phyloP scores from a whole-genome alignment of 2,888 invertebrate genomes.

The Heteromurus nitidus region DNA sequence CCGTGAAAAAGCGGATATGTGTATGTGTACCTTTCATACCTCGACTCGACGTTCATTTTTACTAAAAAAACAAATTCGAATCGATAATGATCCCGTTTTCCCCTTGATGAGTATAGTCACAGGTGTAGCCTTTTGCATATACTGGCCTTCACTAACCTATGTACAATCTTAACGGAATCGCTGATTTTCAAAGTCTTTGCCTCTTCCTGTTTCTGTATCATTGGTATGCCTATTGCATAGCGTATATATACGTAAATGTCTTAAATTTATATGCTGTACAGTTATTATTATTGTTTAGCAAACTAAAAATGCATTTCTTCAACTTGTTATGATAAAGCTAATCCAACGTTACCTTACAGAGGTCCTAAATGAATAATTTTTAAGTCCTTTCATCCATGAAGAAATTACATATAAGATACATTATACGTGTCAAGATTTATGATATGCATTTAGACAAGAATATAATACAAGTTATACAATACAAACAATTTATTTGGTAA shows the following conservation, averaged over 20 bases:
- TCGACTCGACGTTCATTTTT: no score
- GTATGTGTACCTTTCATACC: no score
- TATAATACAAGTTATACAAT: constrained; percentile 29
- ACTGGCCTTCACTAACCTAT: constrained; percentile 37
- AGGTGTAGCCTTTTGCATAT: constrained; percentile 4
- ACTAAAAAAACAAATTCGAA: no score
- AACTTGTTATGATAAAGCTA: neutral
- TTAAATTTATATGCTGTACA: neutral
- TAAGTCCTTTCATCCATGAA: constrained; percentile 67
- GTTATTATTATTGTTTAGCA: neutral
- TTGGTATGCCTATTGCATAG: constrained; percentile 14
- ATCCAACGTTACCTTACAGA: constrained; percentile 7
- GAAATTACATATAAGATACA: constrained; percentile 2
- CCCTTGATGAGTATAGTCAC: no score
- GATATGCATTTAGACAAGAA: constrained; percentile 10
- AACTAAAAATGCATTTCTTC: neutral
- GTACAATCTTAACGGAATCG: neutral
- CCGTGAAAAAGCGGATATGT: no score
- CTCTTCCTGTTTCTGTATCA: constrained; percentile 47
- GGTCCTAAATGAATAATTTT: constrained; percentile 17
- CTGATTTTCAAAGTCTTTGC: constrained; percentile 28
- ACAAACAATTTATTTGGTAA: constrained; percentile 37
- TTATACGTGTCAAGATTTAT: neutral
- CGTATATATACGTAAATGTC: constrained; percentile 3
- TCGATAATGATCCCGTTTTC: no score